phyloP scores from a whole-genome alignment of 2,113 vertebrate genomes.

The Chamaetylas fuelleborni region DNA sequence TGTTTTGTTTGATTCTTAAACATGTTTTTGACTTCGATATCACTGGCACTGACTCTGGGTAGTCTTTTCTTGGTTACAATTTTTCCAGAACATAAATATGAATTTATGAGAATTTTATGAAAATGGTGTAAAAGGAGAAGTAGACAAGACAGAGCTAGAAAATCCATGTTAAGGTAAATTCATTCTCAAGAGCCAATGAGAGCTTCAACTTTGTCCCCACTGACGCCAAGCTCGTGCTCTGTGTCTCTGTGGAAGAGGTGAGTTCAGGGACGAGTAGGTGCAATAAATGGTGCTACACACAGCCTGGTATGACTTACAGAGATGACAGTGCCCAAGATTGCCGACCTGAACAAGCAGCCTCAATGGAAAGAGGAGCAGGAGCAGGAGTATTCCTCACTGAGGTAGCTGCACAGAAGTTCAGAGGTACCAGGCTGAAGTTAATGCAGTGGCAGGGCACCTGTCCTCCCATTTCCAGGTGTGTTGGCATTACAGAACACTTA shows the following conservation, averaged over 20 bases:
- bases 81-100: conserved; percentile 52
- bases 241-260: neutral
- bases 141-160: neutral
- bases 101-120: conserved; percentile 50
- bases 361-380: neutral
- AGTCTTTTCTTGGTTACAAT: conserved; percentile 40
- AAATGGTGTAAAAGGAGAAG: neutral
- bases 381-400: neutral
- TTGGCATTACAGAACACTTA: neutral
- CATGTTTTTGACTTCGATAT: conserved; percentile 46
- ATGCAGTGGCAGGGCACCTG: neutral
- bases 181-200: neutral
- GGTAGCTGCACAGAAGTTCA: neutral
- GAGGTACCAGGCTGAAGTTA: neutral
- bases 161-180: conserved; percentile 34
- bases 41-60: conserved; percentile 12
- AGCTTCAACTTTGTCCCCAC: neutral
- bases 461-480: neutral
- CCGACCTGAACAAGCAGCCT: neutral
- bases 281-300: neutral
- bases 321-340: neutral
- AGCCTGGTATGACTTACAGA: neutral
- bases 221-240: neutral
- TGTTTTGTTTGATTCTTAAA: conserved; percentile 59
- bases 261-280: neutral